These are phyloP conservation scores for Corynorhinus townsendii DNA, from an alignment of 2,113 vertebrate genomes.

Conservation along the genomic window DNA sequence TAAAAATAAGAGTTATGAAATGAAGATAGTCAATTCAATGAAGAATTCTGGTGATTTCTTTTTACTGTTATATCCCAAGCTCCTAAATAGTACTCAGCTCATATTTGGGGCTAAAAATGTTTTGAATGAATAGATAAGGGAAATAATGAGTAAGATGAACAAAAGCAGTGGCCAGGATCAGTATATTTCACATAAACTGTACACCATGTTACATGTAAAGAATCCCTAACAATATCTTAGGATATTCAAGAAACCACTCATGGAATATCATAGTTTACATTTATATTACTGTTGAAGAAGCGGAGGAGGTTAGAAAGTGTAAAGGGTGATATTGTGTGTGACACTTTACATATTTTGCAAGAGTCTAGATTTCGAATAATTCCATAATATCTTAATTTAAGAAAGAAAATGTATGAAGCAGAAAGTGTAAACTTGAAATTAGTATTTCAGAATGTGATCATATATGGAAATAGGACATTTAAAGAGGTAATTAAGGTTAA, in stretches of 20 bases:
- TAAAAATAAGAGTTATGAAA: neutral
- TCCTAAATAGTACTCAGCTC: neutral
- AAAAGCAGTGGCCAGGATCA: neutral
- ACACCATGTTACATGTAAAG: neutral
- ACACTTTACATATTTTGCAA: neutral
- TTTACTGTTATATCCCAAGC: neutral
- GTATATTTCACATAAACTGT: neutral
- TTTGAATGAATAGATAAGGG: neutral
- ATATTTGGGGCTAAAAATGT: neutral
- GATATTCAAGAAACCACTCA: neutral
- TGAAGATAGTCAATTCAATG: neutral
- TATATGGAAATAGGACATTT: neutral
- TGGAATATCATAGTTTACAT: neutral
- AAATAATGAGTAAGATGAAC: neutral
- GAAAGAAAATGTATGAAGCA: neutral
- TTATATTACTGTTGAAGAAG: neutral
- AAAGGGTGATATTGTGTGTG: neutral
- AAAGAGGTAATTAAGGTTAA: neutral
- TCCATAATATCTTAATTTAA: neutral
- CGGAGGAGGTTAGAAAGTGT: neutral
- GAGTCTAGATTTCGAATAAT: neutral
- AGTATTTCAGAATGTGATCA: neutral
- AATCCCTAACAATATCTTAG: neutral
- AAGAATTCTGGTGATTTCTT: neutral
- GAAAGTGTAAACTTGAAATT: neutral